Percentiles rank a stretch among this genome's conserved stretches.
Conservation (phyloP, 2,113 vertebrate genomes). For the Gallinago paraguaiae region DNA sequence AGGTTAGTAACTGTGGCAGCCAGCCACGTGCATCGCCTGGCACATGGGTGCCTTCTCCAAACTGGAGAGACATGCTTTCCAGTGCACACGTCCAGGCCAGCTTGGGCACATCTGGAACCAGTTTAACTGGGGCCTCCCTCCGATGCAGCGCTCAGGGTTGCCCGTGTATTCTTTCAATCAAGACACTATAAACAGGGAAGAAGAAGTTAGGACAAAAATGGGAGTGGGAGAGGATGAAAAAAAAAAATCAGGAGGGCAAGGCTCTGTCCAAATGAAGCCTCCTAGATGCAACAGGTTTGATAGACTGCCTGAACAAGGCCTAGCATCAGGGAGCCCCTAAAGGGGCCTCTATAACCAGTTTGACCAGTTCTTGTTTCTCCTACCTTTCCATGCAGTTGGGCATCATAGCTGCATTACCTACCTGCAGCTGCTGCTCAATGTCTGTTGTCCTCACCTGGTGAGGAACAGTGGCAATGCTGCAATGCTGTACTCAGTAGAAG, state of each 20-base stretch:
- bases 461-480: not conserved
- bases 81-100: accelerated
- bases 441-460: not conserved
- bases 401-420: not conserved
- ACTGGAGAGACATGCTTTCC: not conserved
- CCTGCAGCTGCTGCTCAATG: not conserved
- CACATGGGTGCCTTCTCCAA: constrained; percentile 15
- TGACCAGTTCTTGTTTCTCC: not conserved
- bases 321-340: not conserved
- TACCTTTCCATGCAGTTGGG: not conserved
- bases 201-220: not conserved
- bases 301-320: not conserved
- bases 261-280: not conserved
- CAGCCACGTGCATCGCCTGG: constrained; percentile 28
- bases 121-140: not conserved
- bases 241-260: not conserved
- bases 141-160: not conserved
- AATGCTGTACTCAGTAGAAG: not conserved
- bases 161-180: not conserved
- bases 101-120: constrained; percentile 17
- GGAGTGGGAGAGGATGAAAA: not conserved
- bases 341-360: not conserved
- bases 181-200: not conserved
- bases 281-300: not conserved
- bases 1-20: constrained; percentile 9